Evolutionary conservation across 2,113 vertebrate genomes (phyloP).

Genomic region (Proterorhinus semilunaris): DNA sequence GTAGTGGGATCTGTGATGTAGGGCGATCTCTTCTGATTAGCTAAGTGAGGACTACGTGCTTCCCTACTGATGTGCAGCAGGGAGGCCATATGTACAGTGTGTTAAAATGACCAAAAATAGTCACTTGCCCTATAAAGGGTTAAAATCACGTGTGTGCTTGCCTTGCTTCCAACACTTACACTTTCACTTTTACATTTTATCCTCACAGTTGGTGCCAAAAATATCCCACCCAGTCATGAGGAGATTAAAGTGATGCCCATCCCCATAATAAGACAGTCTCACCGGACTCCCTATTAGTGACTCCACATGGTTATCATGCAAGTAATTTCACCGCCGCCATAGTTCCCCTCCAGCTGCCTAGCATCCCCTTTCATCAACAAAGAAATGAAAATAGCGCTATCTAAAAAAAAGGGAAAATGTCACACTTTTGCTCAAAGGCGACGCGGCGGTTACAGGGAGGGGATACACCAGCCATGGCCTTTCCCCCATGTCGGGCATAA

Average conservation of each 20-base stretch:
- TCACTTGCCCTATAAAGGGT: no score
- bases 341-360: constrained; percentile 22
- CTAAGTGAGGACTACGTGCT: no score
- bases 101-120: no score
- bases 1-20: no score
- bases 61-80: no score
- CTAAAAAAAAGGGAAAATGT: constrained; percentile 36
- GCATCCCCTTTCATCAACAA: constrained; percentile 17
- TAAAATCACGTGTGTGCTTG: no score
- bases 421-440: constrained; percentile 40
- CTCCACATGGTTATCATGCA: constrained; percentile 16
- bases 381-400: constrained; percentile 30
- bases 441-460: constrained; percentile 29
- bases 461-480: constrained; percentile 44
- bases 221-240: neutral
- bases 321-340: constrained; percentile 15
- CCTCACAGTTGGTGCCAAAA: neutral
- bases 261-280: neutral
- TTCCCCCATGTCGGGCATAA: constrained; percentile 53
- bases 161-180: no score
- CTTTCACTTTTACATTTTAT: no score
- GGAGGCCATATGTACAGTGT: no score
- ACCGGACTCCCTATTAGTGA: neutral
- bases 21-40: no score
- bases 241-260: neutral